Evolutionary conservation across 2,113 vertebrate species (phyloP).

Genomic region (Ameiurus melas): DNA sequence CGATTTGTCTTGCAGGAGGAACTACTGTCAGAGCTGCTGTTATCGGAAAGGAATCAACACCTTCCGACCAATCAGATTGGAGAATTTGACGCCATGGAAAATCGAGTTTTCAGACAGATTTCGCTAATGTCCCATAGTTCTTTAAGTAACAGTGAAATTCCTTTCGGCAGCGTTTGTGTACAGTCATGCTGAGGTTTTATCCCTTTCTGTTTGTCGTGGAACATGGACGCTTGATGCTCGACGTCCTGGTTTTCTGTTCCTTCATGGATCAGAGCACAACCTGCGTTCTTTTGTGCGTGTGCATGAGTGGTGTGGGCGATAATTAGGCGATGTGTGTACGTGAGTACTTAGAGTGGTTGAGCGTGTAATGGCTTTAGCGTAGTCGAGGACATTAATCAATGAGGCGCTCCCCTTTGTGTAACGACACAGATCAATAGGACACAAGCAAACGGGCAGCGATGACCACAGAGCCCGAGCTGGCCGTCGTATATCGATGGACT

Average conservation of each 20-base stretch:
- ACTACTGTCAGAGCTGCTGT: background rate
- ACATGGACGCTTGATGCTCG: background rate
- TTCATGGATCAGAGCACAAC: conserved; percentile 45
- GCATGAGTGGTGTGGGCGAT: conserved; percentile 37
- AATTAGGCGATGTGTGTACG: conserved; percentile 47
- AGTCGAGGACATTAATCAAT: conserved; percentile 43
- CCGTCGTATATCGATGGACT: conserved; percentile 36
- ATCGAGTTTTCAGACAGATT: background rate
- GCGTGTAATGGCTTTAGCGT: conserved; percentile 46
- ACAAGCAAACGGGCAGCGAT: conserved; percentile 33
- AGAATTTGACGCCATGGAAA: background rate
- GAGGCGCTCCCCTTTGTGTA: conserved; percentile 44
- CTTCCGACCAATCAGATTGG: background rate
- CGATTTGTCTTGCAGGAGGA: background rate
- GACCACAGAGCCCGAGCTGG: background rate
- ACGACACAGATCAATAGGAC: conserved; percentile 51
- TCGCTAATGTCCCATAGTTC: background rate
- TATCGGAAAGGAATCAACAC: background rate
- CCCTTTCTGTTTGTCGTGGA: background rate
- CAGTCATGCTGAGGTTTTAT: background rate
- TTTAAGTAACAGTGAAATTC: background rate
- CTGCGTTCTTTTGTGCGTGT: conserved; percentile 35
- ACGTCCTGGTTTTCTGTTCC: conserved; percentile 14
- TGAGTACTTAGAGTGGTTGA: conserved; percentile 47
- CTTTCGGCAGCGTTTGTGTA: background rate